Conservation (phyloP, 2,888 invertebrate species). For the Heteropelma amictum region DNA sequence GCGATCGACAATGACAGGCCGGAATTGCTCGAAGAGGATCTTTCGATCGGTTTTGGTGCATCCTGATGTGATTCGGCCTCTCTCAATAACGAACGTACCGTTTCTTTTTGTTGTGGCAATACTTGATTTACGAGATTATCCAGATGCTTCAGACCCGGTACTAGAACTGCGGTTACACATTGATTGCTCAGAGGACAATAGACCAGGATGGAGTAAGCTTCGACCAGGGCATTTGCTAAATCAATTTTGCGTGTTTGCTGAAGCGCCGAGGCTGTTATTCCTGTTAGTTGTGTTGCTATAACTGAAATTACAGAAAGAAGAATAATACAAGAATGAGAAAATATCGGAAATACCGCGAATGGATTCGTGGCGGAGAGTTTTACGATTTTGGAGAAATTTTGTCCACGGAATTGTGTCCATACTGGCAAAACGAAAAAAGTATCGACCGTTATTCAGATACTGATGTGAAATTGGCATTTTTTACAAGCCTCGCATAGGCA, state of each 20-base stretch:
- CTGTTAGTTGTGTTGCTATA: slow-evolving; percentile 82
- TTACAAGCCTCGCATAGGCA: too few species aligned
- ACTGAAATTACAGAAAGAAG: slow-evolving; percentile 77
- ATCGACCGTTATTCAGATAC: too few species aligned
- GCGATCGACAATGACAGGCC: slow-evolving; percentile 75
- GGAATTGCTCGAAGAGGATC: slow-evolving; percentile 71
- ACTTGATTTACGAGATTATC: slow-evolving; percentile 78
- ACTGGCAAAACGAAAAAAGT: too few species aligned
- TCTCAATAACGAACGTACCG: slow-evolving; percentile 79
- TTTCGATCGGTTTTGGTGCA: slow-evolving; percentile 71
- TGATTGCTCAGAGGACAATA: slow-evolving; percentile 80
- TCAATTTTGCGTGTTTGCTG: slow-evolving; percentile 81
- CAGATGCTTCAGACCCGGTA: slow-evolving; percentile 80
- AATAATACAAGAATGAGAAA: too few species aligned
- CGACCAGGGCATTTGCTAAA: slow-evolving; percentile 82
- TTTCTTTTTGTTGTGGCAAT: slow-evolving; percentile 79
- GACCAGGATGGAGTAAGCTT: slow-evolving; percentile 82
- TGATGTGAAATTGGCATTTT: too few species aligned
- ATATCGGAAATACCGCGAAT: too few species aligned
- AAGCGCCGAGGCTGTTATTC: slow-evolving; percentile 80
- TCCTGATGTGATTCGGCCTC: slow-evolving; percentile 80
- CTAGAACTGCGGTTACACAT: slow-evolving; percentile 77
- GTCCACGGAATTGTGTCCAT: too few species aligned
- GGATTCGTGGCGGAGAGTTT: too few species aligned
- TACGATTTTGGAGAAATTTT: too few species aligned